A percentile compares a stretch with the other conserved stretches of the same genome.
Evolutionary conservation across 2,797 vertebrate species (phyloP).

Genomic region (Hozukius guyotensis): DNA sequence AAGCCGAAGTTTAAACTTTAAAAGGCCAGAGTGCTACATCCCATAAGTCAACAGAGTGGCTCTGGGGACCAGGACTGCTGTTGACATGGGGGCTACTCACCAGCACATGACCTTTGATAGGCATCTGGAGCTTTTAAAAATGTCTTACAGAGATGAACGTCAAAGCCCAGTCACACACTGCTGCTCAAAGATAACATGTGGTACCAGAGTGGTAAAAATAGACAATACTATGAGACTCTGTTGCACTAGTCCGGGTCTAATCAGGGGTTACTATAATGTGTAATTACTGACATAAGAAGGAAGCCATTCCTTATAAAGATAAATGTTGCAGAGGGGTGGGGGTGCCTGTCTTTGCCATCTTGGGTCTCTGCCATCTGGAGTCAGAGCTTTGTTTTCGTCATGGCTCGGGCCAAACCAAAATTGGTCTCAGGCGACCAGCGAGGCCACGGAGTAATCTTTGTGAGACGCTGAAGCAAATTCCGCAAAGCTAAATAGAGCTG

Average conservation of each 20-base stretch:
- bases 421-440: conserved; percentile 76
- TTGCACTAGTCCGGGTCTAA: conserved; percentile 26
- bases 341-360: conserved; percentile 62
- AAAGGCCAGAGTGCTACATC: conserved; percentile 60
- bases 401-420: conserved; percentile 77
- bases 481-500: conserved; percentile 67
- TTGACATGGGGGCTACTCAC: conserved; percentile 61
- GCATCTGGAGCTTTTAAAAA: conserved; percentile 74
- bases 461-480: conserved; percentile 72
- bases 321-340: conserved; percentile 47
- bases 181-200: conserved; percentile 57
- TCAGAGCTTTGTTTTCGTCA: conserved; percentile 64
- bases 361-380: conserved; percentile 71
- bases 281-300: conserved; percentile 51
- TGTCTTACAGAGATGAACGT: conserved; percentile 49
- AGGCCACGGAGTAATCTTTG: conserved; percentile 73
- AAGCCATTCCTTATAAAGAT: conserved; percentile 70
- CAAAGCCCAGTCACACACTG: conserved; percentile 36
- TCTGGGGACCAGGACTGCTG: conserved; percentile 58
- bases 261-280: conserved; percentile 31
- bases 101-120: conserved; percentile 70
- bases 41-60: conserved; percentile 60
- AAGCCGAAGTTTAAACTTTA: conserved; percentile 56
- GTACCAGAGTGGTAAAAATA: conserved; percentile 57
- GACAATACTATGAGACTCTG: conserved; percentile 43